Evolutionary conservation across 53 echinoderm and acorn worm species (phyloP).

Genomic region (Luidia sarsii): DNA sequence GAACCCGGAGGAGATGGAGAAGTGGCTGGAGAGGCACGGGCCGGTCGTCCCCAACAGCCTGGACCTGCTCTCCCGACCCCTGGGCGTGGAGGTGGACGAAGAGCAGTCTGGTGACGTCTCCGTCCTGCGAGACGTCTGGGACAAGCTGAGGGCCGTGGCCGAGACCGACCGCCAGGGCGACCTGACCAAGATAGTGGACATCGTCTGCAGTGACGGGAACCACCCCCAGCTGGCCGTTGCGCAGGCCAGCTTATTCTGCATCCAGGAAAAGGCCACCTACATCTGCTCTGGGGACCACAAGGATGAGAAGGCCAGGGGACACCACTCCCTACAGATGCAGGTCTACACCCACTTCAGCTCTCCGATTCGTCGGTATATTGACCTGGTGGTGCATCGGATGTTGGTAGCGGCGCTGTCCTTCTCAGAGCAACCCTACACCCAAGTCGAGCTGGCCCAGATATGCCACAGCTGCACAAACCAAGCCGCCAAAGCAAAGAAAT

Average conservation of each 20-base stretch:
- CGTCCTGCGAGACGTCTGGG: slow-evolving; percentile 33
- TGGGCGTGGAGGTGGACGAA: not conserved
- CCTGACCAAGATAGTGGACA: slow-evolving; percentile 61
- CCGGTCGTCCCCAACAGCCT: slow-evolving; percentile 62
- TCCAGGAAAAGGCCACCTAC: slow-evolving; percentile 70
- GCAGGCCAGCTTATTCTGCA: slow-evolving; percentile 44
- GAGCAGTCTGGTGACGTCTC: slow-evolving; percentile 6
- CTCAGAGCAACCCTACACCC: slow-evolving; percentile 57
- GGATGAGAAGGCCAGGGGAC: slow-evolving; percentile 34
- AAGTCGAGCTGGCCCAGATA: slow-evolving; percentile 71
- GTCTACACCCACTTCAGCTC: slow-evolving; percentile 74
- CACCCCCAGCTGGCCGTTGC: slow-evolving; percentile 78
- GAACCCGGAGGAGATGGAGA: slow-evolving; percentile 37
- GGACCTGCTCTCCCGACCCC: slow-evolving; percentile 18
- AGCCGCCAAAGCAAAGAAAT: slow-evolving; percentile 59
- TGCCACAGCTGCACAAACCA: slow-evolving; percentile 78
- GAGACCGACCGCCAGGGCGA: slow-evolving; percentile 34
- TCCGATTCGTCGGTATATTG: slow-evolving; percentile 81
- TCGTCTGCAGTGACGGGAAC: slow-evolving; percentile 66
- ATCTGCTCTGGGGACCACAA: slow-evolving; percentile 64
- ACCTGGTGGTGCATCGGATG: slow-evolving; percentile 87
- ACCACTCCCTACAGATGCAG: slow-evolving; percentile 56
- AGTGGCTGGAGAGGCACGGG: slow-evolving; percentile 55
- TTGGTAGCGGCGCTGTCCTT: slow-evolving; percentile 30
- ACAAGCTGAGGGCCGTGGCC: slow-evolving; percentile 31